Conservation (phyloP, 2,113 vertebrate genomes). For the Xerus inauris region DNA sequence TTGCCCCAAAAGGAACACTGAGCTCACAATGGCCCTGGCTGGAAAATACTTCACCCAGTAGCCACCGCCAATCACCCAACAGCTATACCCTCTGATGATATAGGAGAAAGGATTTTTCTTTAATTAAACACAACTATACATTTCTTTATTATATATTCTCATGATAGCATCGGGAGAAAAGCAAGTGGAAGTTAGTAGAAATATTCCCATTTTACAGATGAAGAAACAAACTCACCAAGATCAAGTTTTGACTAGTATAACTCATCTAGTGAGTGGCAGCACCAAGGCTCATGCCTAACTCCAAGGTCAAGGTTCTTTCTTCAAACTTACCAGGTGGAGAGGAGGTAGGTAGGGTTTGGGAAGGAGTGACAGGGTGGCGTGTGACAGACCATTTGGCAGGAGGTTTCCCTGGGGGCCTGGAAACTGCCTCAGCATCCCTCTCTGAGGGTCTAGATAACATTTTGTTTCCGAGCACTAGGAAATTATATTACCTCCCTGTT, state of each 20-base stretch:
- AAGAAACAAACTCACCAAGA: background rate
- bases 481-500: background rate
- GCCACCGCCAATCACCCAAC: background rate
- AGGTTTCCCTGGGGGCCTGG: background rate
- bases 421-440: background rate
- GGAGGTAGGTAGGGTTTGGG: too few species aligned
- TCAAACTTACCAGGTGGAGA: background rate
- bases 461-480: background rate
- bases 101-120: background rate
- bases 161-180: background rate
- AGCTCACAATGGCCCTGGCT: background rate
- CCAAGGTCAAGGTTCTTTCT: background rate
- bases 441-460: background rate
- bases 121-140: background rate
- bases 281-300: background rate
- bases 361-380: background rate
- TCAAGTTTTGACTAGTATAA: background rate
- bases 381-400: background rate
- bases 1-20: background rate
- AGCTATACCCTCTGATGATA: background rate
- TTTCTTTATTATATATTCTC: background rate
- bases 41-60: background rate
- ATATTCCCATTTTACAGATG: background rate
- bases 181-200: background rate
- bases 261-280: background rate